phyloP scores from a whole-genome alignment of 2,797 vertebrate genomes.

The Bryconaethiops microstoma region DNA sequence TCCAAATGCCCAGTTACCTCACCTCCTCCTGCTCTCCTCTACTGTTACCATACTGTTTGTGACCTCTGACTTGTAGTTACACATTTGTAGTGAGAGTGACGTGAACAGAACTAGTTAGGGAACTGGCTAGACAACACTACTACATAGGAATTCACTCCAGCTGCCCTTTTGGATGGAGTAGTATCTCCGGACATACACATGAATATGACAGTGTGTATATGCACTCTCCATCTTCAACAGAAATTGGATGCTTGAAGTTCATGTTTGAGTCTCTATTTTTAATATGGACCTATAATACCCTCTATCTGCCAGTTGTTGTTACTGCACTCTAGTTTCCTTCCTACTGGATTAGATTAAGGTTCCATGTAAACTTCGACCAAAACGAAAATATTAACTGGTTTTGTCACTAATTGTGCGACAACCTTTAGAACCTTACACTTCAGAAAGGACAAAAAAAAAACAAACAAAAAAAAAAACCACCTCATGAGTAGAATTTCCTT shows the following conservation, averaged over 20 bases:
- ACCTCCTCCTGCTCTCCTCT: not conserved
- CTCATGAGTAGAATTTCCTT: conserved; percentile 37
- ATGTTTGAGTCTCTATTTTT: conserved; percentile 2
- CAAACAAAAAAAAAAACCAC: not conserved
- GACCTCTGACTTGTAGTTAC: conserved; percentile 7
- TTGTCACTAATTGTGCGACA: conserved; percentile 26
- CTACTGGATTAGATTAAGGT: conserved; percentile 6
- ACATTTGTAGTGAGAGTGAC: conserved; percentile 17
- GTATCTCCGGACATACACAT: not conserved
- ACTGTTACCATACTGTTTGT: conserved; percentile 2
- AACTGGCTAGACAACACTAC: conserved; percentile 41
- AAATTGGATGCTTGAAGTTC: conserved; percentile 4
- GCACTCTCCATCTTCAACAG: not conserved
- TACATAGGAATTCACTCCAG: conserved; percentile 27
- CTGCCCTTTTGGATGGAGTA: not conserved
- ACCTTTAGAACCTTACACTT: conserved; percentile 32
- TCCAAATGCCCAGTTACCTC: conserved; percentile 36
- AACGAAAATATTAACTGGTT: conserved; percentile 31
- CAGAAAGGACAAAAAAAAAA: not conserved
- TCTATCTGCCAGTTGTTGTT: conserved; percentile 29
- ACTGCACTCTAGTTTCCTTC: conserved; percentile 19
- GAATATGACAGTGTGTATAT: not conserved
- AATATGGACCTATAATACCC: conserved; percentile 26
- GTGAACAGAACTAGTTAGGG: conserved; percentile 12
- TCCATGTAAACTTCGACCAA: conserved; percentile 38